Base-by-base conservation (phyloP, 2,797 vertebrate species). In the Linurgus olivaceus region DNA sequence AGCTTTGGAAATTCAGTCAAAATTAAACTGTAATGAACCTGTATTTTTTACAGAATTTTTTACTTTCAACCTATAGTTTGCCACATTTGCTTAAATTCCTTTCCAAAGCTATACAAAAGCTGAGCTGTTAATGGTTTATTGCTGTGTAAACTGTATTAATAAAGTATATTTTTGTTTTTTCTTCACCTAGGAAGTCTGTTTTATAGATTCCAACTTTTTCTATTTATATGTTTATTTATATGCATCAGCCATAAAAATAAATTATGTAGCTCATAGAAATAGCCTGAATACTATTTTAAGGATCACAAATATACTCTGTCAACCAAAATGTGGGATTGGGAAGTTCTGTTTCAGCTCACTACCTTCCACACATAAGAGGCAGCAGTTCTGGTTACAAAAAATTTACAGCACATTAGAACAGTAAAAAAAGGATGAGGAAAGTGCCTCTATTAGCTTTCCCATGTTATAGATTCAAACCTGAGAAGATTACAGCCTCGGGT, bases 71-170 rank as follows among this genome's bases (percentile, higher is more conserved):
- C 38, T 73, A 11, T 57, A 54, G n/a, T 80, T 89, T 80, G 82
- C 65, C 45, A 89, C 57, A 61, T 77, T 75, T 90, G 55, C 57
- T 65, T 77, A 37, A 85, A 93, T 80, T 92, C 68, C 35, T 88
- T 71, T 90, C 50, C 78, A 92, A 92, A 48, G 28, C 28, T 65
- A 38, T 52, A 47, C 59, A 87, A 84, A 88, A 50, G 16, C 42
- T 79, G 59, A 94, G 20, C 31, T 79, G 52, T 86, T 90, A 93
- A 65, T n/a, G 67, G 14, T 82, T 94, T 91, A 91, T 63, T 94
- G 59, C 85, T 91, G 50, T 37, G 20, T 74, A 65, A 95, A 92
- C 23, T 10, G 3, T 21, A 62, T 48, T 88, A 86, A 72, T 92
- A 93, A 93, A 93, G 42, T 35, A 73, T 12, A 37, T 47, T 76